Percentiles rank a stretch among this genome's conserved stretches.
These are phyloP conservation scores for Drosophila mercatorum DNA, from an alignment of 2,888 invertebrate genomes.

Conservation along the genomic window DNA sequence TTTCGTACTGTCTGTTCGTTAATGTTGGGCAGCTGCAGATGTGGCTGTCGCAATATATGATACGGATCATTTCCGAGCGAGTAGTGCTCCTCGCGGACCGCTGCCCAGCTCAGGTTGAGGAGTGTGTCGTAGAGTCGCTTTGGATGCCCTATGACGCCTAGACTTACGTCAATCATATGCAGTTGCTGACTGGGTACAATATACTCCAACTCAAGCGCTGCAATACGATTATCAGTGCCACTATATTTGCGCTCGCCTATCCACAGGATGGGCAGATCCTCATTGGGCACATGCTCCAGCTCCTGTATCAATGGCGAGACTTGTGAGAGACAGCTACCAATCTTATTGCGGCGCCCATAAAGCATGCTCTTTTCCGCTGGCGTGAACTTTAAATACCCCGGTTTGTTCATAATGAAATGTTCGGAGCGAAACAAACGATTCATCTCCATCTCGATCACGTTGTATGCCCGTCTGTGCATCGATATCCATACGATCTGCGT, in stretches of 20 bases:
- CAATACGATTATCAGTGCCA: constrained; percentile 80
- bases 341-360: constrained; percentile 75
- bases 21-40: constrained; percentile 68
- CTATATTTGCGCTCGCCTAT: constrained; percentile 83
- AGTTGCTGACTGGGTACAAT: constrained; percentile 81
- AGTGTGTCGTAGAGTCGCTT: constrained; percentile 81
- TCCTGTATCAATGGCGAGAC: constrained; percentile 83
- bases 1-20: constrained; percentile 45
- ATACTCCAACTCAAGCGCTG: constrained; percentile 79
- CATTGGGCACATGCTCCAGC: constrained; percentile 61
- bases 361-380: constrained; percentile 74
- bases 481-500: constrained; percentile 83
- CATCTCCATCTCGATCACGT: constrained; percentile 81
- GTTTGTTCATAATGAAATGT: constrained; percentile 75
- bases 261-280: constrained; percentile 82
- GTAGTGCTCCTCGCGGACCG: constrained; percentile 70
- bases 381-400: constrained; percentile 66
- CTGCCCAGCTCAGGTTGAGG: constrained; percentile 75
- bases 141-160: constrained; percentile 83
- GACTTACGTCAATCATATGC: constrained; percentile 75
- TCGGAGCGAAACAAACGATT: constrained; percentile 83
- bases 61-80: constrained; percentile 79
- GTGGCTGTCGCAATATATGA: constrained; percentile 75
- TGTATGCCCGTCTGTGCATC: constrained; percentile 80
- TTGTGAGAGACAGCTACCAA: constrained; percentile 80